A percentile compares a stretch with the other conserved stretches of the same genome.
phyloP scores from a whole-genome alignment of 1,140 invertebrate genomes.

The Pseudachorutes palmiensis region DNA sequence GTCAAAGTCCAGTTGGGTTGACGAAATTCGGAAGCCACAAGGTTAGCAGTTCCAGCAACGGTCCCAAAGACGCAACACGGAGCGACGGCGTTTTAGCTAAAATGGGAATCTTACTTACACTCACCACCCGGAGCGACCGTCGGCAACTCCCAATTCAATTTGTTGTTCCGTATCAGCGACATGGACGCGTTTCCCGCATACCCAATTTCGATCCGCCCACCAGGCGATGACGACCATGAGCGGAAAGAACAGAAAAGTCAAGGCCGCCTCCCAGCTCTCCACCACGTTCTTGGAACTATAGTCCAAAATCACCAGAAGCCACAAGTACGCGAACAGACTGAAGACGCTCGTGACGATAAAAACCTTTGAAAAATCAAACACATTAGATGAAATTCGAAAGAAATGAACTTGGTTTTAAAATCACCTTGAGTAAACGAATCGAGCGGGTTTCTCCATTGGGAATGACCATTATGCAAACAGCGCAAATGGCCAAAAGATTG shows the following conservation, averaged over 20 bases:
- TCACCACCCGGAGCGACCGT: constrained; percentile 41
- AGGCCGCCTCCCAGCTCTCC: constrained; percentile 55
- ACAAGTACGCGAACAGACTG: constrained; percentile 57
- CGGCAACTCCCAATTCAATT: constrained; percentile 45
- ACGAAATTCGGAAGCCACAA: too few relatives aligned
- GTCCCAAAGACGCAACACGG: too few relatives aligned
- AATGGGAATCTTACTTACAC: constrained; percentile 39
- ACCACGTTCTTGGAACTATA: constrained; percentile 46
- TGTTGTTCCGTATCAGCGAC: constrained; percentile 39
- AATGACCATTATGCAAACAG: constrained; percentile 52
- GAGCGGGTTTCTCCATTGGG: constrained; percentile 46
- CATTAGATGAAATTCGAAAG: background rate
- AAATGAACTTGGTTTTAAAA: background rate
- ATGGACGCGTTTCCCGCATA: constrained; percentile 39
- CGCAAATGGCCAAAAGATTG: constrained; percentile 54
- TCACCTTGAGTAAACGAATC: constrained; percentile 48
- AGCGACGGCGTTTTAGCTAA: constrained; percentile 27
- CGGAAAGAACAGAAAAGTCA: constrained; percentile 56
- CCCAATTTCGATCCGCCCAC: constrained; percentile 47
- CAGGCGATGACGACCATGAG: constrained; percentile 49
- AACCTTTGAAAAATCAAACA: constrained; percentile 43
- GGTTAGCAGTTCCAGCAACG: too few relatives aligned
- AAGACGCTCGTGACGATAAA: constrained; percentile 53
- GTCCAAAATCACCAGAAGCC: constrained; percentile 53
- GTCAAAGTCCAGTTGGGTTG: too few relatives aligned